These are phyloP conservation scores for Nothocercus julius DNA, from an alignment of 2,113 vertebrate species.

Conservation along the genomic window DNA sequence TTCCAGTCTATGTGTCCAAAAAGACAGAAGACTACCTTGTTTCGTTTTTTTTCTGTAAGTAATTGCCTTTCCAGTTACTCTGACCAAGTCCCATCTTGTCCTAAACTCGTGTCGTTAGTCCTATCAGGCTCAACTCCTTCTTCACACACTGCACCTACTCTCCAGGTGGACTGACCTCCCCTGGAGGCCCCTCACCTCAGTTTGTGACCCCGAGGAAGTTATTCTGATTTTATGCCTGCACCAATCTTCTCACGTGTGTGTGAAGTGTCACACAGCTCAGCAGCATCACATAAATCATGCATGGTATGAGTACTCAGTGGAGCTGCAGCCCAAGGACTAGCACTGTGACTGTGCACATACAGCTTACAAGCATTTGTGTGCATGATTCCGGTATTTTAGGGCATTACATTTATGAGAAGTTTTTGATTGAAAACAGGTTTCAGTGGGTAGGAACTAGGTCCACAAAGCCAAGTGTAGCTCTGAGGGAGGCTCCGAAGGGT, in stretches of 20 bases:
- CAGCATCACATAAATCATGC: conserved; percentile 29
- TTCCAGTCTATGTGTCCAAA: background rate
- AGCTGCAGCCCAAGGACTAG: conserved; percentile 14
- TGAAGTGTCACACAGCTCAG: background rate
- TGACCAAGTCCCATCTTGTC: background rate
- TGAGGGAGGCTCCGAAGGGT: background rate
- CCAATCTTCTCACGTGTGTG: background rate
- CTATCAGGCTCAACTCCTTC: background rate
- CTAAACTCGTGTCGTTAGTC: background rate
- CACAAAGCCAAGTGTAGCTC: background rate
- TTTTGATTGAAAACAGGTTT: background rate
- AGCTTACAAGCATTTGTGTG: background rate
- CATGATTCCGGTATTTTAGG: conserved; percentile 28
- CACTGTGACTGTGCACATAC: background rate
- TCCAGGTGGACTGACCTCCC: background rate
- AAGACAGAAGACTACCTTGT: background rate
- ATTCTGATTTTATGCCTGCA: background rate
- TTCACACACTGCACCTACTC: background rate
- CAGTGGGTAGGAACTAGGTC: background rate
- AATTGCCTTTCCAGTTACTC: background rate
- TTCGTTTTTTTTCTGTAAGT: background rate
- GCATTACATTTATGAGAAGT: conserved; percentile 13
- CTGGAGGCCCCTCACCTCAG: background rate
- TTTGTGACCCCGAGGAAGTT: background rate
- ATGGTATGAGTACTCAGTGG: background rate